Evolutionary conservation across 2,113 vertebrate species (phyloP).

Genomic region (Telmatochromis brichardi): DNA sequence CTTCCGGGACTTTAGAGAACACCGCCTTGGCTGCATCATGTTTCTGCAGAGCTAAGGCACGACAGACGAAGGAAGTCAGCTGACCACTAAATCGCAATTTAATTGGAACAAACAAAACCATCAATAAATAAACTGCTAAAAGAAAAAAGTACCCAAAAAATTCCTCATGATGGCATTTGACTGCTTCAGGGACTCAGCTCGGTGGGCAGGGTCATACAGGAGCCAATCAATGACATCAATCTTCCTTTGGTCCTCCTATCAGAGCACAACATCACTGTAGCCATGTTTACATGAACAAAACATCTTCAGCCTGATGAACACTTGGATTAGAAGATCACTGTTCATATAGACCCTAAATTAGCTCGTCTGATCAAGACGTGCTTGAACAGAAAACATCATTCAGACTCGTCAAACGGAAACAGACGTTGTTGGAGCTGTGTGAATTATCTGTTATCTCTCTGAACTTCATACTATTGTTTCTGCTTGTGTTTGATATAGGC

Average conservation of each 20-base stretch:
- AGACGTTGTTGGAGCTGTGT: background rate
- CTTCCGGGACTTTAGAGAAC: conserved; percentile 91
- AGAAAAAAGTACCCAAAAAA: conserved; percentile 79
- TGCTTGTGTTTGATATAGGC: background rate
- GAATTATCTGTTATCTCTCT: background rate
- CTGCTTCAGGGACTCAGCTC: conserved; percentile 91
- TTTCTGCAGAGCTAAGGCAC: conserved; percentile 82
- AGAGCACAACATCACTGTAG: background rate
- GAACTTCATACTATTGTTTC: background rate
- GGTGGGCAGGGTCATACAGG: conserved; percentile 88
- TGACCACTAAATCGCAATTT: background rate
- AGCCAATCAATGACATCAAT: conserved; percentile 97
- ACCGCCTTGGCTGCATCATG: conserved; percentile 93
- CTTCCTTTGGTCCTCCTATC: conserved; percentile 85
- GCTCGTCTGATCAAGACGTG: background rate
- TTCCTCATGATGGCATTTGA: conserved; percentile 98
- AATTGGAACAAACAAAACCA: background rate
- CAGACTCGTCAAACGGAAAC: background rate
- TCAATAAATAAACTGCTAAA: background rate
- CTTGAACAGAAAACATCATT: background rate
- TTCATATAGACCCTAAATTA: background rate
- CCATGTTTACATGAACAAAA: background rate
- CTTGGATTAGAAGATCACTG: background rate
- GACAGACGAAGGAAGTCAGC: background rate
- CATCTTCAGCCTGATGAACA: background rate